Evolutionary conservation across 37 sponge, comb jelly and placozoan species (phyloP).

Genomic region (Tethya wilhelma): DNA sequence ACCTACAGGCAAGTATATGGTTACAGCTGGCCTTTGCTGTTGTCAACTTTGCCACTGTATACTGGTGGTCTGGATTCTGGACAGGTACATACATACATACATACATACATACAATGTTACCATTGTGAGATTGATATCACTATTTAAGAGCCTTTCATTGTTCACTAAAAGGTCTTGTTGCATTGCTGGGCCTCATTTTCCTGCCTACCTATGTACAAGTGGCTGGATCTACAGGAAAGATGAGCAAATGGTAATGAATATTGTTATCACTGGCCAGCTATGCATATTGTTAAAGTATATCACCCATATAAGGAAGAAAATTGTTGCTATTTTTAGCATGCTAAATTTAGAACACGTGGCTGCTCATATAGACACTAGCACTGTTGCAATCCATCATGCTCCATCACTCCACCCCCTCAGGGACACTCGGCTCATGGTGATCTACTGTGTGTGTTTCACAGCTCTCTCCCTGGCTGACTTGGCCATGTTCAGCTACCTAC

Average conservation of each 20-base stretch:
- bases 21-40: background rate
- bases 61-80: conserved; percentile 15
- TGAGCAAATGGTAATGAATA: background rate
- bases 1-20: background rate
- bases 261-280: background rate
- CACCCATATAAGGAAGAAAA: conserved; percentile 8
- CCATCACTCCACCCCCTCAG: background rate
- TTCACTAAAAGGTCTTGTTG: background rate
- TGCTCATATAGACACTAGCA: background rate
- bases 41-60: conserved; percentile 1
- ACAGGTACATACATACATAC: too few species aligned
- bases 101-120: background rate
- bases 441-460: background rate
- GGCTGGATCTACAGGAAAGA: background rate
- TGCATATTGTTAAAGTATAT: too few species aligned
- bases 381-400: background rate
- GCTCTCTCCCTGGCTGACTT: background rate
- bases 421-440: background rate
- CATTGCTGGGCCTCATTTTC: background rate
- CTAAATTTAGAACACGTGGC: conserved; percentile 8
- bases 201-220: background rate
- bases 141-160: background rate
- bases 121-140: background rate
- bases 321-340: conserved; percentile 49
- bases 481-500: background rate